These are phyloP conservation scores for Tragelaphus buxtoni DNA, from an alignment of 2,113 vertebrate species.

Conservation along the genomic window DNA sequence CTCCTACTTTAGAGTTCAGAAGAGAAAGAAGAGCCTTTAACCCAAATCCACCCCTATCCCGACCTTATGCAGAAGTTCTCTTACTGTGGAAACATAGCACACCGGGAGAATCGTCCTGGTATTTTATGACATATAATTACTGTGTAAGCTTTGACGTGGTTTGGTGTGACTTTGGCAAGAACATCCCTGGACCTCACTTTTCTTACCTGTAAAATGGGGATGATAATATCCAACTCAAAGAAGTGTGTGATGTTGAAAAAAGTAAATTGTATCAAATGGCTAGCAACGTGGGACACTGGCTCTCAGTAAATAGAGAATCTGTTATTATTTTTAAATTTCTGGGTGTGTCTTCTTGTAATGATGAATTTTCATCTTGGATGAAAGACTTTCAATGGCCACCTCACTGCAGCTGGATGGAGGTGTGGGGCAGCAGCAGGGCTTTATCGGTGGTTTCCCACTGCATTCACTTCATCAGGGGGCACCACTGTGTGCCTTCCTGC, in stretches of 20 bases:
- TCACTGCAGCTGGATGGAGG: not conserved
- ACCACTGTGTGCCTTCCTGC: not conserved
- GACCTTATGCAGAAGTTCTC: not conserved
- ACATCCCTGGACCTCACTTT: not conserved
- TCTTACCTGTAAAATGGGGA: slow-evolving; percentile 46
- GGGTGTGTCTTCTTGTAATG: not conserved
- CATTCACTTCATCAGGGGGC: not conserved
- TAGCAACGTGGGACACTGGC: not conserved
- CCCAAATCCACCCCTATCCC: not conserved
- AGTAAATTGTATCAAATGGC: not conserved
- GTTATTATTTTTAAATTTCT: not conserved
- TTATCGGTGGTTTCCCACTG: accelerated
- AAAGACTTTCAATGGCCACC: not conserved
- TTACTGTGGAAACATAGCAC: not conserved
- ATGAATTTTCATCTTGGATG: not conserved
- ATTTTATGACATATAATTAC: not conserved
- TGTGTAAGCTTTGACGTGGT: not conserved
- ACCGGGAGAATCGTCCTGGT: not conserved
- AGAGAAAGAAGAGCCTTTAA: not conserved
- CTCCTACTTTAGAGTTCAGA: not conserved
- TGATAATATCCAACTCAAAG: not conserved
- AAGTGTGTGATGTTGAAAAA: not conserved
- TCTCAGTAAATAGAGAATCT: not conserved
- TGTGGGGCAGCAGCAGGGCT: not conserved
- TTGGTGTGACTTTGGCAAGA: not conserved